Evolutionary conservation across 2,113 vertebrate species (phyloP).

Genomic region (Hiodon tergisus): DNA sequence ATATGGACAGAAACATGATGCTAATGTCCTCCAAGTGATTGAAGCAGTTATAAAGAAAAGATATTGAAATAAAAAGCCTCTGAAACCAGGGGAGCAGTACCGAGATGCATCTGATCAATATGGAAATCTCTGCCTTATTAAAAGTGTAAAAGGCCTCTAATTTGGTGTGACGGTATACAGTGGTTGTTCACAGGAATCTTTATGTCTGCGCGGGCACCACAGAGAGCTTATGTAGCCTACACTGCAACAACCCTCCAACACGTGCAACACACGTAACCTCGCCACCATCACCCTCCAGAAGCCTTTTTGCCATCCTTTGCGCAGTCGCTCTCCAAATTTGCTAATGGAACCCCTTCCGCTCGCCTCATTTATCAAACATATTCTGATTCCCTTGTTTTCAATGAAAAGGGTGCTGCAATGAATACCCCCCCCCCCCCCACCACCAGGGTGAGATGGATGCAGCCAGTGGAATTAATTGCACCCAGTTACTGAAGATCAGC

Average conservation of each 20-base stretch:
- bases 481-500: conserved; percentile 99
- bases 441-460: conserved; percentile 96
- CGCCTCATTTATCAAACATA: conserved; percentile 95
- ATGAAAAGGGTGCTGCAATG: conserved; percentile 85
- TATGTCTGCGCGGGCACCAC: conserved; percentile 18
- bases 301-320: conserved; percentile 54
- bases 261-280: conserved; percentile 31
- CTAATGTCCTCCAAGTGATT: conserved; percentile 60
- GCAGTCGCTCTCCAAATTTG: conserved; percentile 75
- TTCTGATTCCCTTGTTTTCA: conserved; percentile 88
- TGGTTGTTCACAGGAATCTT: conserved; percentile 32
- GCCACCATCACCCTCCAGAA: conserved; percentile 21
- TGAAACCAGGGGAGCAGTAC: neutral
- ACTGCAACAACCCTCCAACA: neutral
- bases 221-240: neutral
- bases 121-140: conserved; percentile 60
- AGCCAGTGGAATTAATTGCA: conserved; percentile 99
- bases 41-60: conserved; percentile 60
- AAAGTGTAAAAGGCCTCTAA: conserved; percentile 54
- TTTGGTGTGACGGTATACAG: conserved; percentile 50
- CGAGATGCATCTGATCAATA: conserved; percentile 34
- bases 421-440: conserved; percentile 75
- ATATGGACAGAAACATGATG: conserved; percentile 45
- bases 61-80: neutral
- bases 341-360: conserved; percentile 84